Evolutionary conservation across 2,797 vertebrate species (phyloP), one percentile per base, ranked within the genome.

Genomic region (Gadopsis marmoratus): DNA sequence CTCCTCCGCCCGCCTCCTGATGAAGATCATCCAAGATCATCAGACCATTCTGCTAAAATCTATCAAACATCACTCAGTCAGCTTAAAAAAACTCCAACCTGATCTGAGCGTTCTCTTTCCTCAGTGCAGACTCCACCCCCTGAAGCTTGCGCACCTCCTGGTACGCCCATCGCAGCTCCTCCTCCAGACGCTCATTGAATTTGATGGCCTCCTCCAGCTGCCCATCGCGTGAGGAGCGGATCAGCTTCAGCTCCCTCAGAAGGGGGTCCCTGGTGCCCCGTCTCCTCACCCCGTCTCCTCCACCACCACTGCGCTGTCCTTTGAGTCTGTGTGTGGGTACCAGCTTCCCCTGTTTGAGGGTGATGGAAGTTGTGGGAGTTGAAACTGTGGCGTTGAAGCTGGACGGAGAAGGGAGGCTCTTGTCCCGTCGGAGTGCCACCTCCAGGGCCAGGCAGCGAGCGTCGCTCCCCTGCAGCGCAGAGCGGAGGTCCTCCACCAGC

Each of bases 401-500:
- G 17, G 81, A 37, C 2, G 67, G 31, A 16, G 64, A 26, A 1
- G 79, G 23, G 10, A 23, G 3, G n/a, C 39, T 77, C 37, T 78
- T 84, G 62, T 89, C 86, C 26, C 86, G 88, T 8, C 76, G 74
- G 12, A 96, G 86, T 0, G 94, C 94, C 82, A 96, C 96, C 78
- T 96, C 94, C 45, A 96, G 88, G 11, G 95, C 94, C 76, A 96
- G 82, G 80, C 94, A 95, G 77, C 96, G 95, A 10, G 96, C 96
- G 3, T 96, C 95, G 5, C 96, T 96, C 26, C 95, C 91, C 87
- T 96, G 96, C 64, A 96, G 93, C 0, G 95, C 93, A 0, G 93
- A 93, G 35, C 95, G 94, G 7, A 96, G 93, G 87, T 96, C 96
- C 86, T 96, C 96, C 82, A 96, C 96, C 78, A 96, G 84, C 83